Conservation (phyloP, 2,888 invertebrate species). For the Epinotia brunnichana region DNA sequence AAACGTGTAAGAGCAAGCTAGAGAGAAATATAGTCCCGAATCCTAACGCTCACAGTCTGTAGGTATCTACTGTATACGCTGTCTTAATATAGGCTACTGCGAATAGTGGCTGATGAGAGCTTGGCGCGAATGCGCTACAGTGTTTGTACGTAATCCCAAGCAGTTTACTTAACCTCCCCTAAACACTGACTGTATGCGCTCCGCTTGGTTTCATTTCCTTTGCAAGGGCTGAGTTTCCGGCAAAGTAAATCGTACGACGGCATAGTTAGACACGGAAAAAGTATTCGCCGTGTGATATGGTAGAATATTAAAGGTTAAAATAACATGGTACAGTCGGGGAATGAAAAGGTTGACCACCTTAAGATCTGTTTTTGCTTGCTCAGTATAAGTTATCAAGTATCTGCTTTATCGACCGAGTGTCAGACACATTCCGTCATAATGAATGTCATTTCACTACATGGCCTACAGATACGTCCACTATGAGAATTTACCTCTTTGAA, state of each 20-base stretch:
- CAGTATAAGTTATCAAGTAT: too few relatives aligned
- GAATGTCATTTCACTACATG: too few relatives aligned
- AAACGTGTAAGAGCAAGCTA: too few relatives aligned
- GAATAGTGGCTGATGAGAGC: conserved; percentile 51
- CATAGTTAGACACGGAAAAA: neutral
- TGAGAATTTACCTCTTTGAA: too few relatives aligned
- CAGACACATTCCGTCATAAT: too few relatives aligned
- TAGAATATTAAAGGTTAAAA: neutral
- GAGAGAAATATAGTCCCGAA: too few relatives aligned
- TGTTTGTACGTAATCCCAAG: conserved; percentile 59
- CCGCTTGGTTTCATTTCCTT: conserved; percentile 51
- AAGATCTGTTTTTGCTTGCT: too few relatives aligned
- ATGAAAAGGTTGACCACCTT: too few relatives aligned
- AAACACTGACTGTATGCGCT: conserved; percentile 31
- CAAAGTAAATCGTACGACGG: conserved; percentile 33
- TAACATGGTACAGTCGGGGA: too few relatives aligned
- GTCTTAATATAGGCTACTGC: conserved; percentile 64
- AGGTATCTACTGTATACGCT: neutral
- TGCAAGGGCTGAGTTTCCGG: conserved; percentile 52
- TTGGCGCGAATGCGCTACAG: conserved; percentile 60
- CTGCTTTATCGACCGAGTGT: too few relatives aligned
- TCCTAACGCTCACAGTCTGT: too few relatives aligned
- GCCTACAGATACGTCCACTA: too few relatives aligned
- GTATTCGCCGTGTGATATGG: neutral
- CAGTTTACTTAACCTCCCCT: conserved; percentile 68